Percentiles rank a stretch among this genome's conserved stretches.
These are phyloP conservation scores for Pelecanoides urinatrix DNA, from an alignment of 2,113 vertebrate genomes.

Conservation along the genomic window DNA sequence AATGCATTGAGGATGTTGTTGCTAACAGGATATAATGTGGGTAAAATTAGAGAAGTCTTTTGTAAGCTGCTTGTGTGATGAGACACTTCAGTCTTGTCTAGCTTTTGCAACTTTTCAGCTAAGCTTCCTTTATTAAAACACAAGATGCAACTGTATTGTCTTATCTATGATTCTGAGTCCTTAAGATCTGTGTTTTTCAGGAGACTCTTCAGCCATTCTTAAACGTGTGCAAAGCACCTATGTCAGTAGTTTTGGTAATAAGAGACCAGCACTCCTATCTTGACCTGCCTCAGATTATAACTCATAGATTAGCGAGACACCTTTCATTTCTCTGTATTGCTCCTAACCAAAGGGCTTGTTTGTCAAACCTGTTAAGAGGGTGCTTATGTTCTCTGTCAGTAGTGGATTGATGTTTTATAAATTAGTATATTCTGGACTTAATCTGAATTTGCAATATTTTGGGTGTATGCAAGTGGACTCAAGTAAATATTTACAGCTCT, in stretches of 20 bases:
- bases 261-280: neutral
- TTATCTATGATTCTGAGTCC: neutral
- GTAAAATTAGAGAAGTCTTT: neutral
- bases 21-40: neutral
- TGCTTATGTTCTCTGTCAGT: neutral
- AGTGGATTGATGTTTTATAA: neutral
- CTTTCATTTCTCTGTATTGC: neutral
- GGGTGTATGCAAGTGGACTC: neutral
- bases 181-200: neutral
- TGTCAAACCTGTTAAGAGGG: neutral
- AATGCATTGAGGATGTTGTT: neutral
- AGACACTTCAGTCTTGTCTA: neutral
- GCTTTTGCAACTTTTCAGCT: neutral
- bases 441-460: neutral
- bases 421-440: neutral
- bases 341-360: neutral
- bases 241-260: neutral
- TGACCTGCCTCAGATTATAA: neutral
- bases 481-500: neutral
- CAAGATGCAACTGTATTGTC: neutral
- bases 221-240: neutral
- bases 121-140: neutral
- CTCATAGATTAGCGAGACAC: neutral
- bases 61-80: neutral
- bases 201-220: neutral